These are phyloP conservation scores for Spilosoma lubricipeda DNA, from an alignment of 2,888 invertebrate species.

Conservation along the genomic window DNA sequence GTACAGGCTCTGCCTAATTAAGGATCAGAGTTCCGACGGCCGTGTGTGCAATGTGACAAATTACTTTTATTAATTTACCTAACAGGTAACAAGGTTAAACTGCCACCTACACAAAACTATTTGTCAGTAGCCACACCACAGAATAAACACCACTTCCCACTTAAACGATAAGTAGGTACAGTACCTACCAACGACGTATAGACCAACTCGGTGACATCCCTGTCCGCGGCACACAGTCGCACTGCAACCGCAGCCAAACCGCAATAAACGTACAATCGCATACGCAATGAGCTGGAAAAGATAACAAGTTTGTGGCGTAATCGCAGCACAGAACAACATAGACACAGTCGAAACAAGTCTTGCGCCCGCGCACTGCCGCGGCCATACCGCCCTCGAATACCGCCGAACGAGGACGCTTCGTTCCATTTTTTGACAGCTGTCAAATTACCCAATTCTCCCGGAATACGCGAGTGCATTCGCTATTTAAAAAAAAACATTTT, in stretches of 20 bases:
- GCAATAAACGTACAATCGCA: constrained; percentile 32
- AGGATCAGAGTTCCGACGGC: too few species aligned
- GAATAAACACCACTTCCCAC: constrained; percentile 1
- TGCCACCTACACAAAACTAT: background rate
- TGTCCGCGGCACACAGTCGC: background rate
- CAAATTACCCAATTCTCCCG: constrained; percentile 38
- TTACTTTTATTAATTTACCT: background rate
- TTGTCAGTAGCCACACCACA: background rate
- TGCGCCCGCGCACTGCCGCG: constrained; percentile 31
- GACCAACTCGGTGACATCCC: background rate
- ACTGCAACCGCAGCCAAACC: constrained; percentile 23
- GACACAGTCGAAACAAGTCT: constrained; percentile 10
- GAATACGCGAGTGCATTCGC: constrained; percentile 60
- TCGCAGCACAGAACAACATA: constrained; percentile 28
- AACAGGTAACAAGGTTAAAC: background rate
- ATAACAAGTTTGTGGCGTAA: constrained; percentile 52
- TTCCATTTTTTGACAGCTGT: constrained; percentile 58
- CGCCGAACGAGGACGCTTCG: constrained; percentile 60
- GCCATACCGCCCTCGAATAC: constrained; percentile 58
- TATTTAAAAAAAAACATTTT: constrained; percentile 15
- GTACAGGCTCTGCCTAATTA: too few species aligned
- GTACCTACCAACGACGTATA: constrained; percentile 6
- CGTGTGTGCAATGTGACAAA: too few species aligned
- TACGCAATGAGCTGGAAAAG: constrained; percentile 50
- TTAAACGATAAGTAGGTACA: background rate